Evolutionary conservation across 2,797 vertebrate genomes (phyloP), one percentile per base, ranked within the genome.

Genomic region (Meriones psammophilus): DNA sequence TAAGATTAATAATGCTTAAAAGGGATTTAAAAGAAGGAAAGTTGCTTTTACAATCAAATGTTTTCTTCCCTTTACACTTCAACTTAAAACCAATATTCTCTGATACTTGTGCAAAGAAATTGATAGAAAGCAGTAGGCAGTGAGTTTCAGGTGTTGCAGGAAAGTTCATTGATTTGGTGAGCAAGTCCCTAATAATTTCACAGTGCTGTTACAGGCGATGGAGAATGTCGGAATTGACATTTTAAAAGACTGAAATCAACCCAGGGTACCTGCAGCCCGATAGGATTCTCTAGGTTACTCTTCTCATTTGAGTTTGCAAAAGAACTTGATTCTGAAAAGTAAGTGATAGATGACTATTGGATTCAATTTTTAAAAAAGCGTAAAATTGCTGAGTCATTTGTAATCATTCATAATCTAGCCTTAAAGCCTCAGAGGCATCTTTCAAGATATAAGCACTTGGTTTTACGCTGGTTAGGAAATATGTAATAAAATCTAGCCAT

Each of bases 1-100:
- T 58, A 88, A 97, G 60, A 66, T 94, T 93, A 91, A 76, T 83
- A 64, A 12, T 90, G 8, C 64, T 92, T 91, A 95, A 76, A 73
- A 56, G 39, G 28, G 20, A 74, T 91, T 76, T 68, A 56, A 64
- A 77, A 69, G 76, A 87, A 85, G 68, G 93, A 92, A 90, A 56
- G 14, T 91, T n/a, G 33, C 56, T 95, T 95, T 84, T 22, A 92
- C 89, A 91, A 85, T 77, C 42, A 76, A 73, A 60, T 78, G 24
- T 1, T 85, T 94, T 95, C 9, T 20, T 28, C 28, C 86, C 33
- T 87, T 56, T 88, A 15, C 28, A 8, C 30, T 92, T 77, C 22
- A 69, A 83, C 15, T 8, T 28, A 56, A 86, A 42, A 60, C 66
- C 71, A 92, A 2, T 87, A 77, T 30, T 78, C 64, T n/a, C 69